Conservation (phyloP, 2,797 vertebrate genomes). For the Gymnothorax reevesii region DNA sequence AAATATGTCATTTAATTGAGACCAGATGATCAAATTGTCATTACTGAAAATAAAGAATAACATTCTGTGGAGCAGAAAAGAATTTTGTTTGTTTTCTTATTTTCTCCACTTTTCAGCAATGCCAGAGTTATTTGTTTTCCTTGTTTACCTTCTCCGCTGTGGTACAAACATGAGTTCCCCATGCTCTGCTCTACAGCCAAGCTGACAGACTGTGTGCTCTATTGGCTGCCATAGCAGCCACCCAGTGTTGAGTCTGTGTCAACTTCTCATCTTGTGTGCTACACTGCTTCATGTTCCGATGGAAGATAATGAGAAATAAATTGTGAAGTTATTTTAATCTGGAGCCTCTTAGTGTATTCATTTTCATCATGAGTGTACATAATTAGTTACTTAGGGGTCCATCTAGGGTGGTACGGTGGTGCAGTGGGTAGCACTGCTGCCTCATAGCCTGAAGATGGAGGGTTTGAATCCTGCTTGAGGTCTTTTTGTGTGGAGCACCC, state of each 20-base stretch:
- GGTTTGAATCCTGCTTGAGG: no score
- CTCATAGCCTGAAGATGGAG: no score
- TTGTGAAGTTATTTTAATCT: slow-evolving; percentile 68
- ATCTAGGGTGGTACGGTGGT: no score
- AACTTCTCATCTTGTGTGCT: slow-evolving; percentile 66
- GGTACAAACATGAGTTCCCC: slow-evolving; percentile 57
- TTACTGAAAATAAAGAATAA: slow-evolving; percentile 27
- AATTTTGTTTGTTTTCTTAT: slow-evolving; percentile 52
- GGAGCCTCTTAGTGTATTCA: slow-evolving; percentile 27
- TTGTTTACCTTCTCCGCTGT: slow-evolving; percentile 50
- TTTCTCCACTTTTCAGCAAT: slow-evolving; percentile 64
- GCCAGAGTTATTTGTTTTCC: slow-evolving; percentile 60
- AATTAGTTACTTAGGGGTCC: neutral
- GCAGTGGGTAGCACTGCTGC: no score
- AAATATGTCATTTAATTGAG: slow-evolving; percentile 54
- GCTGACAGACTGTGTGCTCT: slow-evolving; percentile 69
- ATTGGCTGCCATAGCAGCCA: slow-evolving; percentile 70
- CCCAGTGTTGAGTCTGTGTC: slow-evolving; percentile 66
- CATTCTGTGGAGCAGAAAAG: slow-evolving; percentile 38
- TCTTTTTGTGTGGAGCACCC: no score
- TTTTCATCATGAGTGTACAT: neutral
- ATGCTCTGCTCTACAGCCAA: slow-evolving; percentile 64
- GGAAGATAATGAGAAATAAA: slow-evolving; percentile 70
- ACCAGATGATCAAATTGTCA: slow-evolving; percentile 48
- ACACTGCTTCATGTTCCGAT: slow-evolving; percentile 75